Evolutionary conservation across 2,888 invertebrate genomes (phyloP), one percentile per base, ranked within the genome.

Genomic region (Troglohyphantes excavatus): DNA sequence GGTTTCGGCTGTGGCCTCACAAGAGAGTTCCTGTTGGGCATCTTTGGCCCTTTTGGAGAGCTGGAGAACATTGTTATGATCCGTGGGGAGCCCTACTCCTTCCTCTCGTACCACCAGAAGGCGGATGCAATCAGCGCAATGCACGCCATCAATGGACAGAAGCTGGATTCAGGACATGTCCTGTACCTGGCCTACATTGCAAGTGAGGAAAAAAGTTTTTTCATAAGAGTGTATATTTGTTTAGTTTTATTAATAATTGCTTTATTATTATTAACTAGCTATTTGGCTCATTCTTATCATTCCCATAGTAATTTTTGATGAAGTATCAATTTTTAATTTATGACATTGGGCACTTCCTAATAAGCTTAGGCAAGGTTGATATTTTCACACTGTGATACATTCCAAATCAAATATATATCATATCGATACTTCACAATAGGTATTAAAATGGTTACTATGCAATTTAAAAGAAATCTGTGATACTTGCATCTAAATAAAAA

Each of bases 1-100:
- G 98, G 98, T 0, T 95, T 98, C 90, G 96, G 96, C 1, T 97
- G 96, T 91, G 97, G 97, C 5, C 94, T 97, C 26, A 94, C 95
- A 5, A 95, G 96, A 93, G 95, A 96, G 92, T 93, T 94, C 70
- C 92, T 98, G 11, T 93, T 95, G 5, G 93, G 94, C 63, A 93
- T 95, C 5, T 95, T 95, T 79, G 92, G 93, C 3, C 92, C 94
- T 83, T 94, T 94, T 93, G 95, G 96, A 0, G 89, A 92, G 26
- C 93, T 96, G 1, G 94, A 95, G 23, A 95, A 95, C 72, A 94
- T 97, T 53, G 93, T 96, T 46, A 95, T 97, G 95, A 93, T 96
- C 90, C 96, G 96, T 23, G 96, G 96, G 86, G 97, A 97, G 94
- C 96, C 97, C 0, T 96, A 97, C 93, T 96, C 96, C 73, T 97